Base-by-base conservation (phyloP, 2,113 vertebrate genomes). In the Vimba vimba region DNA sequence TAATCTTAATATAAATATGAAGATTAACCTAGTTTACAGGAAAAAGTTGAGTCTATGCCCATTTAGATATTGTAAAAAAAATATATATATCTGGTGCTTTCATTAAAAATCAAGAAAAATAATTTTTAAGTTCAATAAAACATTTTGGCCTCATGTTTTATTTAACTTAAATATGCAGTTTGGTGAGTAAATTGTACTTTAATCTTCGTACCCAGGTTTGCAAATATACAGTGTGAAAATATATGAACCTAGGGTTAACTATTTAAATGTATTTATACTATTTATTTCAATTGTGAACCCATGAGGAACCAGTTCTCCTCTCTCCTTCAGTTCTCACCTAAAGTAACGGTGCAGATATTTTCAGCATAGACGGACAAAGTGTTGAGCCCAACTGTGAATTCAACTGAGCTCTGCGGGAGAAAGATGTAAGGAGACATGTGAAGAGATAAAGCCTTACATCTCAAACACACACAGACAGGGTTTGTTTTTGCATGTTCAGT, bases 371-470 rank as follows among this genome's bases (percentile, higher is more conserved):
- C 15, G 17, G 19, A 82, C 27, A 69, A 33, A 68, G 62, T 82
- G 62, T 80, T 64, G 23, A 80, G 4, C 25, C 39, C 57, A 47
- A 84, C 25, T 4, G 30, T 79, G 59, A 64, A 69, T 66, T 69
- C 62, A 47, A 69, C 80, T 30, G 45, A 69, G 80, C 80, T 69
- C 45, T 52, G 43, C 62, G 55, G 80, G 80, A 60, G 39, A 62
- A 62, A 62, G 57, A 62, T 62, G 21, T 17, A 79, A 79, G 57
- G 12, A 15, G 36, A 64, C 36, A 25, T 79, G 36, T 45, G 36
- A 64, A 25, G 59, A 45, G 10, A 82, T 33, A 52, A 69, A 55
- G 1, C 25, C 43, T 30, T 30, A 30, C 60, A 12, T 66, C 79
- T 45, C 25, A 36, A 79, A 60, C 36, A 79, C 52, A 57, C 77